Base-by-base conservation (phyloP, 2,113 vertebrate genomes). In the Rattus norvegicus region DNA sequence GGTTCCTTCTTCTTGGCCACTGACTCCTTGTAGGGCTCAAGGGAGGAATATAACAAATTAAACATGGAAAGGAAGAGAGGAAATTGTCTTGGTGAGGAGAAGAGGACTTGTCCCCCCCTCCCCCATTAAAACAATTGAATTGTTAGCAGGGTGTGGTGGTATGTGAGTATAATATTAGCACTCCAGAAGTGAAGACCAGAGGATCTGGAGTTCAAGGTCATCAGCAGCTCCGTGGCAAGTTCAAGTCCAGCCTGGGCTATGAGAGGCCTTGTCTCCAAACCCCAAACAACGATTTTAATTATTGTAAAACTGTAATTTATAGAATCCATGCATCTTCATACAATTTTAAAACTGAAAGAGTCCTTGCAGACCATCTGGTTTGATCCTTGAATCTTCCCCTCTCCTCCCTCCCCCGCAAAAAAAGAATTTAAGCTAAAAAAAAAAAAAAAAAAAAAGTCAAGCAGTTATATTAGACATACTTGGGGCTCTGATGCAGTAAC, bases 291-390 rank as follows among this genome's bases (percentile, higher is more conserved):
- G 73, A 72, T 43, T 88, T 52, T 75, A 70, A 96, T 84, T 92
- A 59, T 81, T 96, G 73, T 52, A 90, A 96, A 91, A 95, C 91
- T 84, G 70, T 36, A 91, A 95, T 95, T 76, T 94, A 97, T 73
- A 84, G 67, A 97, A 94, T 91, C 72, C 36, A 83, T 90, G 54
- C 61, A 95, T 91, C 87, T 91, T 94, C 77, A 92, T 4, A 92
- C 86, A 95, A 88, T 95, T 93, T 93, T 91, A 73, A 95, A 98
- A 90, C 76, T 52, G 26, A 63, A 88, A 94, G 54, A 93, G 43
- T 83, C 72, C 52, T 94, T 69, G 90, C 12, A 90, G 90, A 94
- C 80, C 90, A 96, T 94, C 88, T 96, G 95, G 84, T 76, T 36
- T n/a, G 91, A 96, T 22, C 76, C 22, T 95, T 83, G 89, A 73